These are phyloP conservation scores for Celastrina argiolus DNA, from an alignment of 2,888 invertebrate species.

Conservation along the genomic window DNA sequence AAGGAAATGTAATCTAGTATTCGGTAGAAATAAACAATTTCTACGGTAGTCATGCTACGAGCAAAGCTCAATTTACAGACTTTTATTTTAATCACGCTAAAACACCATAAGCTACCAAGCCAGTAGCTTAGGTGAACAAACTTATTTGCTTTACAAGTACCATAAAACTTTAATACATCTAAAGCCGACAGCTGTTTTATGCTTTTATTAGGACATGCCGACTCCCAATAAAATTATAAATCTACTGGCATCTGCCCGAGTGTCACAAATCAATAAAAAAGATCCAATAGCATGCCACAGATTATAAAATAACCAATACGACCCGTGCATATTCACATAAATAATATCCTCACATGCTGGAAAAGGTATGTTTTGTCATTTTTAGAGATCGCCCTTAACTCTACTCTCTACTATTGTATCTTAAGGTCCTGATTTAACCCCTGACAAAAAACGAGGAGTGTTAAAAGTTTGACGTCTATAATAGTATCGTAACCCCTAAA, in stretches of 20 bases:
- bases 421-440: too few relatives aligned
- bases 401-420: too few relatives aligned
- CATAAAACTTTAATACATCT: background rate
- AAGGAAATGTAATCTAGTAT: too few relatives aligned
- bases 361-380: background rate
- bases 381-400: background rate
- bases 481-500: too few relatives aligned
- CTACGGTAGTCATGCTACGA: too few relatives aligned
- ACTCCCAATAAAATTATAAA: slow-evolving; percentile 14
- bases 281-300: background rate
- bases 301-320: background rate
- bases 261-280: slow-evolving; percentile 19
- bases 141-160: background rate
- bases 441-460: too few relatives aligned
- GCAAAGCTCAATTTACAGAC: too few relatives aligned
- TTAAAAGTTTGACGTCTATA: too few relatives aligned
- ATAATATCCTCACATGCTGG: background rate
- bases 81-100: background rate
- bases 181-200: slow-evolving; percentile 13
- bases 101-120: background rate
- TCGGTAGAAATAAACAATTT: too few relatives aligned
- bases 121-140: background rate
- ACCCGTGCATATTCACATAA: background rate
- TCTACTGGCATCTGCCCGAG: background rate
- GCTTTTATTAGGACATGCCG: slow-evolving; percentile 7